A percentile compares a stretch with the other conserved stretches of the same genome.
These are phyloP conservation scores for Steatocranus sp. DNA, from an alignment of 2,797 vertebrate species.

Conservation along the genomic window DNA sequence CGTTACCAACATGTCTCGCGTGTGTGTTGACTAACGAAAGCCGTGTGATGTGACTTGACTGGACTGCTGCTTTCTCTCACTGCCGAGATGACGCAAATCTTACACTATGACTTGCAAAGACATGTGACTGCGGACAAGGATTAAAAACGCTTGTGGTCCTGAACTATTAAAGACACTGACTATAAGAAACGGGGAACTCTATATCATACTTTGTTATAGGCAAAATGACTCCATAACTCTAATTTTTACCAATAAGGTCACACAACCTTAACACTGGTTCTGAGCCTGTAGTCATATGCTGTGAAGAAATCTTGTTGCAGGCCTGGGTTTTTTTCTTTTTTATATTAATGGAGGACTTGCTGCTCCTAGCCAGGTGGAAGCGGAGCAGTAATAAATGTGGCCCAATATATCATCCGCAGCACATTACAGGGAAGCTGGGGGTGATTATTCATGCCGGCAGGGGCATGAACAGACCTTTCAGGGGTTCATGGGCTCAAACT, in stretches of 20 bases:
- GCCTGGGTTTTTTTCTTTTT: constrained; percentile 15
- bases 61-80: neutral
- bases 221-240: constrained; percentile 31
- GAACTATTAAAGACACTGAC: neutral
- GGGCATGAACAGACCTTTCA: constrained; percentile 75
- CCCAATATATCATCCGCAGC: constrained; percentile 74
- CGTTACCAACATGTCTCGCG: neutral
- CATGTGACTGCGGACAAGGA: constrained; percentile 5
- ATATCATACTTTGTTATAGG: constrained; percentile 17
- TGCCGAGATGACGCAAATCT: constrained; percentile 20
- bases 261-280: constrained; percentile 41
- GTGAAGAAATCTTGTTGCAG: constrained; percentile 49
- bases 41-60: constrained; percentile 3
- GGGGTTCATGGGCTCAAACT: constrained; percentile 73
- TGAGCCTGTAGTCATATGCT: constrained; percentile 41
- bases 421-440: constrained; percentile 73
- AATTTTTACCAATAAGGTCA: constrained; percentile 61
- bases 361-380: constrained; percentile 74
- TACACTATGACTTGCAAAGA: neutral
- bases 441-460: constrained; percentile 77
- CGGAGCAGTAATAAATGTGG: constrained; percentile 77
- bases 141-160: constrained; percentile 5
- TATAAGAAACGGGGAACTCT: neutral
- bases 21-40: constrained; percentile 7
- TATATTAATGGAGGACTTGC: constrained; percentile 72